Conservation (phyloP, 1,140 invertebrate genomes). For the Planococcus citri region DNA sequence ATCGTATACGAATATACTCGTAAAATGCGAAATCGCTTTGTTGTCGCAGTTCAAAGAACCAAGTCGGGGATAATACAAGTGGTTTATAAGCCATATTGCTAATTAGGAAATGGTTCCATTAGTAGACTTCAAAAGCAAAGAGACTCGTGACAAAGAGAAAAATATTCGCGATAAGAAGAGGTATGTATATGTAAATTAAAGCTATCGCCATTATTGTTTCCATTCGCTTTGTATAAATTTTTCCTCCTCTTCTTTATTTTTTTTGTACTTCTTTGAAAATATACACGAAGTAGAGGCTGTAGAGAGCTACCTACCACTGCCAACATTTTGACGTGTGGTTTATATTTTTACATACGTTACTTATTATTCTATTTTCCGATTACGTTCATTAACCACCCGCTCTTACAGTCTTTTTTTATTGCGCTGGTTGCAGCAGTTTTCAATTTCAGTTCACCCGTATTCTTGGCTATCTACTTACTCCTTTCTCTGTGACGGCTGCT, state of each 20-base stretch:
- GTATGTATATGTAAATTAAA: conserved; percentile 14
- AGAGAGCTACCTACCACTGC: too few relatives aligned
- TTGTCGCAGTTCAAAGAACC: neutral
- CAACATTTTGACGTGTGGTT: conserved; percentile 13
- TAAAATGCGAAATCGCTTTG: conserved; percentile 11
- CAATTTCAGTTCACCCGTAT: too few relatives aligned
- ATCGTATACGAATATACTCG: too few relatives aligned
- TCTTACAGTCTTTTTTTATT: neutral
- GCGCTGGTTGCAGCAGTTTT: too few relatives aligned
- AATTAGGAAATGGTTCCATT: conserved; percentile 18
- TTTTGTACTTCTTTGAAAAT: neutral
- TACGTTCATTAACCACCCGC: neutral
- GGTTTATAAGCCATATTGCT: conserved; percentile 18
- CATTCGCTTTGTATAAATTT: conserved; percentile 14
- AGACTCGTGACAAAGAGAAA: neutral
- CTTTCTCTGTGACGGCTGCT: neutral
- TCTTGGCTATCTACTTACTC: too few relatives aligned
- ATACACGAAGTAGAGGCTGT: too few relatives aligned
- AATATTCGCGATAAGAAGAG: neutral
- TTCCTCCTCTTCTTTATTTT: neutral
- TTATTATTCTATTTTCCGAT: conserved; percentile 20
- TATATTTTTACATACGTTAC: conserved; percentile 16
- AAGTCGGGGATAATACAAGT: neutral
- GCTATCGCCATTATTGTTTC: conserved; percentile 17
- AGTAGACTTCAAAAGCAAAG: conserved; percentile 14